Evolutionary conservation across 2,888 invertebrate species (phyloP), one percentile per base, ranked within the genome.

Genomic region (Lycophotia porphyrea): DNA sequence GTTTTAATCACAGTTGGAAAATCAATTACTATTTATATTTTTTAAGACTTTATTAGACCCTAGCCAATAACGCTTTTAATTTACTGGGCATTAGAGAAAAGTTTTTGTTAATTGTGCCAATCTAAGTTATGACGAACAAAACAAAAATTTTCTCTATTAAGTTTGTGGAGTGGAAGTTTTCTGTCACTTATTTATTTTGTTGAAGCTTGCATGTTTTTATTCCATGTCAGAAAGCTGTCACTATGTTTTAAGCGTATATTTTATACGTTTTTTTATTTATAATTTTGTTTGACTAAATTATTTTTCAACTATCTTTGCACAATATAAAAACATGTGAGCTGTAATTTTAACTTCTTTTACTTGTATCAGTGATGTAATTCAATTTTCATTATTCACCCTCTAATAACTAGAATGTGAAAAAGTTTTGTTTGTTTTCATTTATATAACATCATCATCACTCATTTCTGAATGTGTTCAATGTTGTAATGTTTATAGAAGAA

Each of bases 1-100:
- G 90, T 93, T 94, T 93, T 91, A 92, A 92, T 93, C 90, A 91
- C 90, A 89, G 89, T 89, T 88, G 87, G 78, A 84, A 92, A 93
- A 94, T 94, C 93, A 93, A 90, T 92, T 88, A 88, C 88, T 92
- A 91, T 91, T 91, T 92, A 92, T 92, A 93, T 91, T 92, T 92
- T 92, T 91, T 91, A 91, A 88, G 88, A 89, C 82, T 91, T 93
- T 91, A 81, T 92, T 90, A 86, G 86, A 88, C 82, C 82, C 84
- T 88, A 87, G 88, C 87, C 75, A 75, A 84, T 88, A 85, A 87
- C 70, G 82, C 80, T 85, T 88, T 91, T 92, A 89, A 90, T 93
- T 92, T 88, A 82, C 83, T 88, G 85, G 88, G 84, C 87, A 88
- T 89, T 88, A 90, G 89, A 90, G 88, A 86, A 87, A 84, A 82